Percentiles rank a stretch among this genome's conserved stretches.
Conservation (phyloP, 35 echinoderm and acorn worm species). For the Apostichopus japonicus region DNA sequence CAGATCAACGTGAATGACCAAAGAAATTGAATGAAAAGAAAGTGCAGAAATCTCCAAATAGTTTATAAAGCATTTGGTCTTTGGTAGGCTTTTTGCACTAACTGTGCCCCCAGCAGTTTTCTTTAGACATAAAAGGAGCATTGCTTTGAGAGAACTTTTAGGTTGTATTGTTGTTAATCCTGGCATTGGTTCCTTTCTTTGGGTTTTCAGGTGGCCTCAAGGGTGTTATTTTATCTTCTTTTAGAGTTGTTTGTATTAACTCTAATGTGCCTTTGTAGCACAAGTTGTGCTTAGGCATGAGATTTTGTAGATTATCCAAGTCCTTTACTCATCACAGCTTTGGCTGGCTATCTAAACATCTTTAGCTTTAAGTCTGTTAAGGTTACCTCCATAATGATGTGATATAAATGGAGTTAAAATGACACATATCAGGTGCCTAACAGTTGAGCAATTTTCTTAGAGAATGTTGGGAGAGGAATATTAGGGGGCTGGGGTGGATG, state of each 20-base stretch:
- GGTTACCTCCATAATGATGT: background rate
- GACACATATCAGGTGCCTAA: background rate
- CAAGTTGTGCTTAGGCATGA: background rate
- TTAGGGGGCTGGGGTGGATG: too few relatives aligned
- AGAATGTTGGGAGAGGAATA: too few relatives aligned
- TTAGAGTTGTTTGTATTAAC: slow-evolving; percentile 16
- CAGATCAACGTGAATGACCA: background rate
- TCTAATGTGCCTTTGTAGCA: slow-evolving; percentile 7
- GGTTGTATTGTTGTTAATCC: slow-evolving; percentile 40
- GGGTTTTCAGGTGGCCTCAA: slow-evolving; percentile 19
- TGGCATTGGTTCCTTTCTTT: background rate
- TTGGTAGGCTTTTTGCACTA: background rate
- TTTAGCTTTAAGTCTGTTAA: background rate
- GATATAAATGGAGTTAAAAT: background rate
- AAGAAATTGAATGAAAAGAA: background rate
- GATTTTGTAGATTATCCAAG: background rate
- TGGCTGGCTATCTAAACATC: background rate
- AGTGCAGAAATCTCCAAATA: slow-evolving; percentile 29
- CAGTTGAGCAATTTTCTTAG: too few relatives aligned
- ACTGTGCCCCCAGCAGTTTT: slow-evolving; percentile 34
- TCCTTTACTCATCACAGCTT: background rate
- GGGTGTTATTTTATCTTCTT: slow-evolving; percentile 29
- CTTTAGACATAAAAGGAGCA: slow-evolving; percentile 30
- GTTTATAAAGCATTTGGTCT: slow-evolving; percentile 21
- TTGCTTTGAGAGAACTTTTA: slow-evolving; percentile 42